These are phyloP conservation scores for Cyclophora punctaria DNA, from an alignment of 2,888 invertebrate genomes.

Conservation along the genomic window DNA sequence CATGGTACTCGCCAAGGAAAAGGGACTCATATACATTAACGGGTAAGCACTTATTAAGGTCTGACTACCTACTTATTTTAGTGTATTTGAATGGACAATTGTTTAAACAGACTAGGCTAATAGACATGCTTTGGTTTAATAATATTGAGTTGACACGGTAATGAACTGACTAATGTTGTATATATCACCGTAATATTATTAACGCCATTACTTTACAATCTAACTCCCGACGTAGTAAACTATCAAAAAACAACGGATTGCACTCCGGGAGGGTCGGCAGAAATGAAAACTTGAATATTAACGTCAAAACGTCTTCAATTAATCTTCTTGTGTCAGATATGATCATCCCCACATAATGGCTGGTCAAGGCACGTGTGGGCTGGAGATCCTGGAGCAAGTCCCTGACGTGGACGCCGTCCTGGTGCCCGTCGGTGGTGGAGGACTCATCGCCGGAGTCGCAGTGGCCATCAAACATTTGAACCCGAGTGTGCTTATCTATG, in stretches of 20 bases:
- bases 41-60: conserved; percentile 73
- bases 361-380: conserved; percentile 94
- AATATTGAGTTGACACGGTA: no score
- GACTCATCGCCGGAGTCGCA: conserved; percentile 91
- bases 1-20: conserved; percentile 80
- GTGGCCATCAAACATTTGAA: conserved; percentile 89
- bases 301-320: no score
- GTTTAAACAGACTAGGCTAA: no score
- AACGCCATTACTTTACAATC: no score
- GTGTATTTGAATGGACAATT: no score
- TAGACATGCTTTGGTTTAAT: no score
- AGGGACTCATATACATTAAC: conserved; percentile 86
- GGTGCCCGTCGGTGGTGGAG: conserved; percentile 93
- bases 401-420: conserved; percentile 89
- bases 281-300: no score
- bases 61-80: no score
- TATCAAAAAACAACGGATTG: no score
- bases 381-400: conserved; percentile 93
- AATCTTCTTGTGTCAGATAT: conserved; percentile 71
- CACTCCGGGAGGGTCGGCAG: no score
- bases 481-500: conserved; percentile 88
- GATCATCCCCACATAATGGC: conserved; percentile 95
- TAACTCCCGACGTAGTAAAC: no score
- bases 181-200: neutral
- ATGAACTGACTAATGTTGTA: neutral